These are phyloP conservation scores for Nycticryphes semicollaris DNA, from an alignment of 2,113 vertebrate genomes.

Conservation along the genomic window DNA sequence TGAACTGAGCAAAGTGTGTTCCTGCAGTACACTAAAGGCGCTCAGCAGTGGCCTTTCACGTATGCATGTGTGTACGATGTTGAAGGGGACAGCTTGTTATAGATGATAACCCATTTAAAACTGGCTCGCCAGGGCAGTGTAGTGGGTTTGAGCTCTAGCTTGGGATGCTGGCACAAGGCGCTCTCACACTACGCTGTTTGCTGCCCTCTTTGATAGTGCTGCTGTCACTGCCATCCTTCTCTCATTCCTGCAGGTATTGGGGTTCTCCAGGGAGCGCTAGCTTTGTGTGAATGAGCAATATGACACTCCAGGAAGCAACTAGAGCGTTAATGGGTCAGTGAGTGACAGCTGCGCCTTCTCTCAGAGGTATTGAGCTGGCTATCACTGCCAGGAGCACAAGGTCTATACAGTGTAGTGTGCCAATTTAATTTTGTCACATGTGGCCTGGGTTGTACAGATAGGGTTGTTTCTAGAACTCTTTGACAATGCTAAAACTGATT, in stretches of 20 bases:
- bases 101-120: neutral
- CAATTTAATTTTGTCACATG: slow-evolving; percentile 78
- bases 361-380: slow-evolving; percentile 65
- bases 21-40: neutral
- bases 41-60: neutral
- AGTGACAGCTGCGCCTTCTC: slow-evolving; percentile 81
- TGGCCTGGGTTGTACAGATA: slow-evolving; percentile 65
- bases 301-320: slow-evolving; percentile 69
- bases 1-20: neutral
- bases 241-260: slow-evolving; percentile 72
- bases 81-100: slow-evolving; percentile 22
- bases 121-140: neutral
- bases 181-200: neutral
- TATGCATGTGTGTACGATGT: rapidly evolving
- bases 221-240: slow-evolving; percentile 48
- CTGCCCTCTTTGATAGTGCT: slow-evolving; percentile 54
- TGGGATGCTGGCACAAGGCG: neutral
- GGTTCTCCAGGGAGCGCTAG: slow-evolving; percentile 68
- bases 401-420: slow-evolving; percentile 67
- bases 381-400: slow-evolving; percentile 70
- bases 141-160: neutral
- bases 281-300: slow-evolving; percentile 68
- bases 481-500: slow-evolving; percentile 49
- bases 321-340: slow-evolving; percentile 78
- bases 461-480: slow-evolving; percentile 43